phyloP scores from a whole-genome alignment of 1,140 invertebrate genomes.

The Zaprionus gabonicus region DNA sequence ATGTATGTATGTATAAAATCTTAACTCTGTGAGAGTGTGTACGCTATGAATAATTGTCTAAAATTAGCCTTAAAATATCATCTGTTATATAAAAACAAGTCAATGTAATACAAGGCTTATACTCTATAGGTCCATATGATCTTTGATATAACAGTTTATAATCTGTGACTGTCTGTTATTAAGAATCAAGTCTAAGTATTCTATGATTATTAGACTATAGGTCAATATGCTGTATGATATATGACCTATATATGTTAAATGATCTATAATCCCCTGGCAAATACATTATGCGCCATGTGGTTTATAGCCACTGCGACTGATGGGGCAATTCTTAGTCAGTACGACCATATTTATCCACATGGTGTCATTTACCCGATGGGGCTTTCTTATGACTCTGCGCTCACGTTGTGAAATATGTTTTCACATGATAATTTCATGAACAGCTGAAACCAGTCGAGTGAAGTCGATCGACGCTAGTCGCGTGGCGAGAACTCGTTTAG shows the following conservation, averaged over 20 bases:
- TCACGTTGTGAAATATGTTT: conserved; percentile 55
- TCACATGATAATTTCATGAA: conserved; percentile 44
- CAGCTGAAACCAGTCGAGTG: conserved; percentile 30
- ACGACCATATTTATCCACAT: conserved; percentile 48
- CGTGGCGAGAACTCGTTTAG: conserved; percentile 47
- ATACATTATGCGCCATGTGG: not conserved
- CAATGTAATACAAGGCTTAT: not conserved
- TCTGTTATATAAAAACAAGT: not conserved
- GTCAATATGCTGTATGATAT: too few relatives aligned
- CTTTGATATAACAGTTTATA: not conserved
- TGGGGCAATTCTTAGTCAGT: conserved; percentile 56
- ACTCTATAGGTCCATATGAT: not conserved
- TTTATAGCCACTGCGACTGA: not conserved
- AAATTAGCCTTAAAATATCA: too few relatives aligned
- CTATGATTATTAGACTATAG: too few relatives aligned
- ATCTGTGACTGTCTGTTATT: not conserved
- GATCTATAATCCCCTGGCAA: not conserved
- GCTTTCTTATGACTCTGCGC: conserved; percentile 35
- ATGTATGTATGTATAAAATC: too few relatives aligned
- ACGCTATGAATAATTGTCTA: too few relatives aligned
- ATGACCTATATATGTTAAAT: too few relatives aligned
- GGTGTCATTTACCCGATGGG: conserved; percentile 45
- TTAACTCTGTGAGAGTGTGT: too few relatives aligned
- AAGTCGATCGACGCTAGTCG: not conserved
- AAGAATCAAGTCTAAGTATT: too few relatives aligned